A percentile compares a stretch with the other conserved stretches of the same genome.
phyloP scores from a whole-genome alignment of 2,888 invertebrate genomes.

The Oxycera nigricornis region DNA sequence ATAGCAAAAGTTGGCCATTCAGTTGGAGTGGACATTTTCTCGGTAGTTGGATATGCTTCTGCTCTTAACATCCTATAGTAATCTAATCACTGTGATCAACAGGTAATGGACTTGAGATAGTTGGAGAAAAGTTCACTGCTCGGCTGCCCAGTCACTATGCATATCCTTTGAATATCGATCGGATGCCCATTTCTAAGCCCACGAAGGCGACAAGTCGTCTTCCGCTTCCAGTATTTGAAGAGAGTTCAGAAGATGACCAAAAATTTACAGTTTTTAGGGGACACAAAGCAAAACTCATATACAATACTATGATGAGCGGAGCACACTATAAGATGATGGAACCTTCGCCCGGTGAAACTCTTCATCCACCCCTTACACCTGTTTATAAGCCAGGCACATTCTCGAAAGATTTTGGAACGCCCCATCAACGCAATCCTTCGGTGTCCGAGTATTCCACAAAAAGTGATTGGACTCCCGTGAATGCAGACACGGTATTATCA shows the following conservation, averaged over 20 bases:
- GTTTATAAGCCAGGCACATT: constrained; percentile 53
- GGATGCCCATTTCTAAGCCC: no score
- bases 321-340: constrained; percentile 59
- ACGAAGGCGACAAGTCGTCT: no score
- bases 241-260: background rate
- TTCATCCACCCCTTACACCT: constrained; percentile 57
- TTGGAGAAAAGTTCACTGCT: constrained; percentile 6
- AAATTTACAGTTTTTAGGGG: constrained; percentile 53
- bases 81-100: background rate
- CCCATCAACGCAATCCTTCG: no score
- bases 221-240: constrained; percentile 1
- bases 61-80: no score
- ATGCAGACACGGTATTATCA: no score
- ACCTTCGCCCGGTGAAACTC: constrained; percentile 58
- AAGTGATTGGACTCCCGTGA: background rate
- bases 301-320: constrained; percentile 56
- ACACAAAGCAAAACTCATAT: constrained; percentile 54
- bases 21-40: background rate
- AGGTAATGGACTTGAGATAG: background rate
- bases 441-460: background rate
- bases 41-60: no score
- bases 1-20: background rate
- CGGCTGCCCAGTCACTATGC: constrained; percentile 18
- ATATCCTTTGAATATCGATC: background rate
- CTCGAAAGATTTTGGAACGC: constrained; percentile 46